Base-by-base conservation (phyloP, 2,797 vertebrate genomes). In the Craterocephalus amniculus region DNA sequence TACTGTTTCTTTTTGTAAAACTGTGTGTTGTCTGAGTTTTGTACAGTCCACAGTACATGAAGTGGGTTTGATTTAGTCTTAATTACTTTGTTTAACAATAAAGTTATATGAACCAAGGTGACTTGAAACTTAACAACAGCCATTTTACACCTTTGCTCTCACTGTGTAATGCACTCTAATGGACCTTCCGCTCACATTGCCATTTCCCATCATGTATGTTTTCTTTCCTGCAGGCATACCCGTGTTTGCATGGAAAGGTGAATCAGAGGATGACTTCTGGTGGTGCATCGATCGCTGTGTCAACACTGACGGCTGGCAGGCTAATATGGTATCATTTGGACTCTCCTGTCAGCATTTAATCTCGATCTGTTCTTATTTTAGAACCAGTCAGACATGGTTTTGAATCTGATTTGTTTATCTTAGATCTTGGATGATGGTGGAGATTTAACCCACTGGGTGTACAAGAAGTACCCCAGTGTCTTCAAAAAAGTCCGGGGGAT, bases 191-290 rank as follows among this genome's bases (percentile, higher is more conserved):
- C 59, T 68, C 34, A 14, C 62, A 27, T 66, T 32, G 31, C 62
- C 57, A 49, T 57, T 67, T 40, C 77, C 74, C 24, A 64, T 1
- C 48, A 6, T 62, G 57, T 76, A 49, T 73, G 60, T 67, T 80
- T 57, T 69, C 26, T 68, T 31, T 79, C 60, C 64, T 73, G 20
- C 74, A 99, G 98, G 97, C 80, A 96, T 99, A 26, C 94, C 97
- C 0, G 97, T 99, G 86, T 99, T 99, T 88, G 97, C 98, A 48
- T 99, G 98, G 98, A 99, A 99, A 78, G 97, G 98, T 29, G 98
- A 99, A 87, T 98, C 97, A 0, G 98, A 99, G 91, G 97, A 99
- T 63, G 97, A 99, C 90, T 99, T 99, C 94, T 99, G 98, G 98
- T 99, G 98, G 98, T 99, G 97, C 89, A 99, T 99, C 40, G 98